A percentile compares a stretch with the other conserved stretches of the same genome.
Evolutionary conservation across 2,797 vertebrate genomes (phyloP).

Genomic region (Todus mexicanus): DNA sequence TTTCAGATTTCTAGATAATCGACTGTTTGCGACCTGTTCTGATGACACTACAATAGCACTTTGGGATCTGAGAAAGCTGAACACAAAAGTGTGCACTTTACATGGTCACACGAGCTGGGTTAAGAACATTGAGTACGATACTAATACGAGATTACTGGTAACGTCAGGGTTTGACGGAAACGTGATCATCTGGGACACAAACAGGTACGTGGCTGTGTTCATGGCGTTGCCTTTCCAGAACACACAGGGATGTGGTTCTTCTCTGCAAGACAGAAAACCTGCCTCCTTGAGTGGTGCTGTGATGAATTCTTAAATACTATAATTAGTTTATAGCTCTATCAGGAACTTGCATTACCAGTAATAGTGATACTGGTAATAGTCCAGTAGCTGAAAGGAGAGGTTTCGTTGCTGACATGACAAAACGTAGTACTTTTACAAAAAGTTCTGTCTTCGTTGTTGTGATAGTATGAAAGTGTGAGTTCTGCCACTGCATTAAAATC

Average conservation of each 20-base stretch:
- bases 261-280: not conserved
- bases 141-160: constrained; percentile 93
- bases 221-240: not conserved
- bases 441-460: not conserved
- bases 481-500: not conserved
- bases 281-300: not conserved
- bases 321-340: not conserved
- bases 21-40: constrained; percentile 96
- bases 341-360: not conserved
- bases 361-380: no score
- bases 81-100: constrained; percentile 93
- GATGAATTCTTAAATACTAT: not conserved
- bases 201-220: constrained; percentile 79
- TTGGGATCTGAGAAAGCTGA: constrained; percentile 95
- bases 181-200: constrained; percentile 99
- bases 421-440: not conserved
- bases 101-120: constrained; percentile 99
- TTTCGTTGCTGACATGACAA: not conserved
- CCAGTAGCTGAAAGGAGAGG: not conserved
- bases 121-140: constrained; percentile 99
- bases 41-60: constrained; percentile 98
- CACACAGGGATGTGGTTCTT: not conserved
- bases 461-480: not conserved
- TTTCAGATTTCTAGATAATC: constrained; percentile 94
- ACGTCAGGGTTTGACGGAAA: constrained; percentile 98